These are phyloP conservation scores for Halisarca cf. caerulea DNA, from an alignment of 37 sponge, comb jelly and placozoan species.

Conservation along the genomic window DNA sequence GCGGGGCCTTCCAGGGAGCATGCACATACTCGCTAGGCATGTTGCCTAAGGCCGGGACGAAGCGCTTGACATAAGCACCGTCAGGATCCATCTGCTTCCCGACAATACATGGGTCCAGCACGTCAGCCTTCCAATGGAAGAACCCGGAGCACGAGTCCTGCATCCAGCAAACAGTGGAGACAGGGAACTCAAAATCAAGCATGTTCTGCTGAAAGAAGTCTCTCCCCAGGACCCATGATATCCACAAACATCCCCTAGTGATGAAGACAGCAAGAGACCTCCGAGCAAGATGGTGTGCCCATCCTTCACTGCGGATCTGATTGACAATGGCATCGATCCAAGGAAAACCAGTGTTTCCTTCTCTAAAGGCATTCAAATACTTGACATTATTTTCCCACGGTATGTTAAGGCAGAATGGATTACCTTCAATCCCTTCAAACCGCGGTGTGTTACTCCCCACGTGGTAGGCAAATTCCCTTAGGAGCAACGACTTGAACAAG, in stretches of 20 bases:
- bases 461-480: slow-evolving; percentile 82
- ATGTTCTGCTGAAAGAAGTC: slow-evolving; percentile 84
- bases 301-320: slow-evolving; percentile 78
- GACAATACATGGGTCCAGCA: slow-evolving; percentile 52
- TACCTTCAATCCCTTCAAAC: slow-evolving; percentile 75
- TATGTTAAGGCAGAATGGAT: slow-evolving; percentile 77
- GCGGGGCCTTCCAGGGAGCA: slow-evolving; percentile 87
- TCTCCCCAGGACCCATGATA: slow-evolving; percentile 80
- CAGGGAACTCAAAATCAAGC: slow-evolving; percentile 84
- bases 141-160: slow-evolving; percentile 83
- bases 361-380: slow-evolving; percentile 40
- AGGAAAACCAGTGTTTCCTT: slow-evolving; percentile 86
- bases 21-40: slow-evolving; percentile 85
- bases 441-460: slow-evolving; percentile 55
- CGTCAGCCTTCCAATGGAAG: slow-evolving; percentile 66
- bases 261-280: slow-evolving; percentile 86
- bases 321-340: slow-evolving; percentile 89
- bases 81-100: slow-evolving; percentile 80
- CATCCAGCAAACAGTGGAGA: slow-evolving; percentile 87
- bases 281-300: slow-evolving; percentile 74
- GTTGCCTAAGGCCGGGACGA: slow-evolving; percentile 70
- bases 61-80: slow-evolving; percentile 75
- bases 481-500: slow-evolving; percentile 63
- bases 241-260: slow-evolving; percentile 85
- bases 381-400: slow-evolving; percentile 82